Evolutionary conservation across 2,888 invertebrate species (phyloP).

Genomic region (Tetrapedia diversipes): DNA sequence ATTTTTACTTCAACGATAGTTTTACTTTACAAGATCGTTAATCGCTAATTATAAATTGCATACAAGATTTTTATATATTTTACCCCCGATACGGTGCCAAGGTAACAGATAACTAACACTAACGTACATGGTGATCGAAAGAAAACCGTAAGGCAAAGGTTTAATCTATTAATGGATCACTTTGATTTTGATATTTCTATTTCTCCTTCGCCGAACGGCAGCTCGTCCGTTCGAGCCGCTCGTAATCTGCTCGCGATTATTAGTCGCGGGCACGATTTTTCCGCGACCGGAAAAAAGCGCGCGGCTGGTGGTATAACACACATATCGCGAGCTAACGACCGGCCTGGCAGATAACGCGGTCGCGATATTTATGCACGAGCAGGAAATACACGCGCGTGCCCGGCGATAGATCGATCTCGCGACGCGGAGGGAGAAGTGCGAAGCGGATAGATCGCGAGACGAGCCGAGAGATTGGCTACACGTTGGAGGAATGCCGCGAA

Average conservation of each 20-base stretch:
- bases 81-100: too few species aligned
- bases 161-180: too few species aligned
- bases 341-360: conserved; percentile 2
- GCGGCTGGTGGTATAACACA: too few species aligned
- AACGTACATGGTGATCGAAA: too few species aligned
- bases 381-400: conserved; percentile 49
- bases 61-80: too few species aligned
- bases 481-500: conserved; percentile 76
- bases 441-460: conserved; percentile 67
- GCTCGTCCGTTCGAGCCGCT: background rate
- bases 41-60: too few species aligned
- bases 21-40: too few species aligned
- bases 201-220: too few species aligned
- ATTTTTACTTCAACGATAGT: too few species aligned
- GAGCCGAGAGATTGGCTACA: conserved; percentile 65
- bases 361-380: conserved; percentile 19
- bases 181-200: too few species aligned
- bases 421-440: conserved; percentile 33
- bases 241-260: conserved; percentile 37
- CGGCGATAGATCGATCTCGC: conserved; percentile 47
- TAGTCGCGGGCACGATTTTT: conserved; percentile 25
- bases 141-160: too few species aligned
- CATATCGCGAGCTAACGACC: conserved; percentile 20
- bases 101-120: too few species aligned
- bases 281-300: background rate